phyloP scores from a whole-genome alignment of 2,888 invertebrate genomes.

The Anoplius nigerrimus region DNA sequence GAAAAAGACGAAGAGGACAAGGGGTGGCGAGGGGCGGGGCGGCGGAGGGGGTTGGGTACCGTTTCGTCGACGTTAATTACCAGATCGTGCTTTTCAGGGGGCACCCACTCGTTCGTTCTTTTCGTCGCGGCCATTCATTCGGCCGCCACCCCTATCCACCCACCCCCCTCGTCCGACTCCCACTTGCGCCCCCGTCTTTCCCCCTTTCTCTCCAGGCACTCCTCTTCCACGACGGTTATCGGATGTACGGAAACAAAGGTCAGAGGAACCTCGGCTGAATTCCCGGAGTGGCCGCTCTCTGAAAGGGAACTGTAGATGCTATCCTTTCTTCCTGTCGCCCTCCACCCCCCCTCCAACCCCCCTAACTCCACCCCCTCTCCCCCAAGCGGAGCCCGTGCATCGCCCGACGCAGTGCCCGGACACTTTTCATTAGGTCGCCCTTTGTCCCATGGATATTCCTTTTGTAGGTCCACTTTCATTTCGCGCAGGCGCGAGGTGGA shows the following conservation, averaged over 20 bases:
- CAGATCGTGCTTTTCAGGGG: slow-evolving; percentile 49
- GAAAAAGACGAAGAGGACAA: slow-evolving; percentile 29
- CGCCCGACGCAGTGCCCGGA: slow-evolving; percentile 41
- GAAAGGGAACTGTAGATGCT: slow-evolving; percentile 55
- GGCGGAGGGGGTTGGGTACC: slow-evolving; percentile 6
- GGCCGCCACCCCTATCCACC: slow-evolving; percentile 26
- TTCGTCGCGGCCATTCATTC: slow-evolving; percentile 55
- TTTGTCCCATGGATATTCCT: slow-evolving; percentile 61
- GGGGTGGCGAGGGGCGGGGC: too few species aligned
- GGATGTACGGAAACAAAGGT: slow-evolving; percentile 65
- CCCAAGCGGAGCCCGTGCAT: slow-evolving; percentile 36
- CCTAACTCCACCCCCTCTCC: slow-evolving; percentile 33
- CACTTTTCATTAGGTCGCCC: slow-evolving; percentile 66
- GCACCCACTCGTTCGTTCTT: slow-evolving; percentile 48
- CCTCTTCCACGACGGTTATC: slow-evolving; percentile 54
- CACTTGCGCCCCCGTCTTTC: slow-evolving; percentile 9
- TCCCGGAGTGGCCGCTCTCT: slow-evolving; percentile 49
- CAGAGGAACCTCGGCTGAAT: slow-evolving; percentile 55
- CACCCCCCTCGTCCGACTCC: not conserved
- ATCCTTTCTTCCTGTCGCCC: slow-evolving; percentile 47
- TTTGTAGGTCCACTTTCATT: slow-evolving; percentile 51
- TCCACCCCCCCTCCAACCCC: slow-evolving; percentile 15
- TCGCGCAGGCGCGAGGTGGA: slow-evolving; percentile 11
- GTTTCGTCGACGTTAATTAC: slow-evolving; percentile 53
- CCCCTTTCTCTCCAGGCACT: slow-evolving; percentile 9